Base-by-base conservation (phyloP, 2,797 vertebrate genomes). In the Crenichthys baileyi region DNA sequence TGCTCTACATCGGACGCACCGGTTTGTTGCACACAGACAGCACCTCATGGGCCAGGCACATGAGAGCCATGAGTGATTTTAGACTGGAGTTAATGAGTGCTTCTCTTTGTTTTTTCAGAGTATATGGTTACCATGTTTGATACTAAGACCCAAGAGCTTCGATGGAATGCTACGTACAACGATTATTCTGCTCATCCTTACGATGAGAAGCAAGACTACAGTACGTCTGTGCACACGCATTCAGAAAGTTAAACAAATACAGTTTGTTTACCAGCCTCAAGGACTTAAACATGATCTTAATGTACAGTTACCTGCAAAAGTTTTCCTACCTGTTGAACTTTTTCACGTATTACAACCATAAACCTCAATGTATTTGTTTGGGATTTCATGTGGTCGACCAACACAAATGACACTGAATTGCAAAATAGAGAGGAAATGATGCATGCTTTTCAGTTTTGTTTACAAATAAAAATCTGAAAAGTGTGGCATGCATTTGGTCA, bases 81-180 rank as follows among this genome's bases (percentile, higher is more conserved):
- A 68, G 44, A 22, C 65, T 12, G 18, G 13, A 51, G 36, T 71
- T 26, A 15, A 22, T 53, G 22, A 48, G 44, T 36, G 20, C 44
- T 29, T 9, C 13, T 76, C 36, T 72, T 75, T 75, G 18, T 75
- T 80, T 78, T 85, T 86, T 41, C 93, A 99, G 98, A 99, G 83
- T 99, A 99, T 3, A 93, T 97, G 76, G 96, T 99, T 84, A 99
- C 97, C 83, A 99, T 99, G 97, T 98, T 97, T 0, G 97, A 99
- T 93, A 98, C 97, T 1, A 97, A 97, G 90, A 93, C 96, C 0
- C 97, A 97, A 4, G 96, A 97, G 83, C 93, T 99, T 88, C 95
- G 95, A 75, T 98, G 98, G 98, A 99, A 98, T 0, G 97, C 96
- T 24, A 99, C 98, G 0, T 99, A 97, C 92, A 97, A 97, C 0